Conservation (phyloP, 2,888 invertebrate genomes). For the Sinopyrophorus schimmeli region DNA sequence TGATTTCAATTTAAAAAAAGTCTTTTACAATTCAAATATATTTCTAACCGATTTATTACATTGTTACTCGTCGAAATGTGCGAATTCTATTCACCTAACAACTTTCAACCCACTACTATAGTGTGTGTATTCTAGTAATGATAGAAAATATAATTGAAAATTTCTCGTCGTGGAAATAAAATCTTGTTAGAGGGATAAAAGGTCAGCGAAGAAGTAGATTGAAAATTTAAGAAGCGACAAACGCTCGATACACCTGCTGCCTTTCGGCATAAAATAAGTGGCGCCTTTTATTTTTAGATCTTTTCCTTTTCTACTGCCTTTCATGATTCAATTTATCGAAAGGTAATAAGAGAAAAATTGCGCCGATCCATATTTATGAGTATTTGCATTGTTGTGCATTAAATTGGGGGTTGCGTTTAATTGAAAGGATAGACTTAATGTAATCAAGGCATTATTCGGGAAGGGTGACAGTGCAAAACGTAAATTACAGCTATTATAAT, state of each 20-base stretch:
- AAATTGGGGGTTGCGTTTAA: conserved; percentile 12
- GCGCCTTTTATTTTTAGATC: conserved; percentile 15
- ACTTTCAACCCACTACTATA: no score
- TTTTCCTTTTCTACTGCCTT: neutral
- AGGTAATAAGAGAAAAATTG: no score
- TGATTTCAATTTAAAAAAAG: no score
- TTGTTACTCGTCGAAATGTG: no score
- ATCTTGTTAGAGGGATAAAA: conserved; percentile 21
- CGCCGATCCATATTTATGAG: no score
- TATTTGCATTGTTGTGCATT: no score
- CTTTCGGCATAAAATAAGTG: conserved; percentile 13
- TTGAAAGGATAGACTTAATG: no score
- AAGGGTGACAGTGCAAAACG: conserved; percentile 20
- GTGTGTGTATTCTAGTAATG: no score
- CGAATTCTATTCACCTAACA: no score
- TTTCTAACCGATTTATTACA: no score
- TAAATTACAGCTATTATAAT: conserved; percentile 26
- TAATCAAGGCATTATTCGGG: conserved; percentile 18
- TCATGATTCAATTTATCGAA: neutral
- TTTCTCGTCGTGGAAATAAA: conserved; percentile 10
- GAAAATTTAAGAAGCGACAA: conserved; percentile 29
- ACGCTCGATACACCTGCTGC: conserved; percentile 21
- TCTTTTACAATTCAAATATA: no score
- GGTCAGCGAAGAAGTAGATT: conserved; percentile 20
- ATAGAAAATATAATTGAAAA: conserved; percentile 19